Percentiles rank a stretch among this genome's conserved stretches.
phyloP scores from a whole-genome alignment of 2,888 invertebrate genomes.

The Clitarchus hookeri region DNA sequence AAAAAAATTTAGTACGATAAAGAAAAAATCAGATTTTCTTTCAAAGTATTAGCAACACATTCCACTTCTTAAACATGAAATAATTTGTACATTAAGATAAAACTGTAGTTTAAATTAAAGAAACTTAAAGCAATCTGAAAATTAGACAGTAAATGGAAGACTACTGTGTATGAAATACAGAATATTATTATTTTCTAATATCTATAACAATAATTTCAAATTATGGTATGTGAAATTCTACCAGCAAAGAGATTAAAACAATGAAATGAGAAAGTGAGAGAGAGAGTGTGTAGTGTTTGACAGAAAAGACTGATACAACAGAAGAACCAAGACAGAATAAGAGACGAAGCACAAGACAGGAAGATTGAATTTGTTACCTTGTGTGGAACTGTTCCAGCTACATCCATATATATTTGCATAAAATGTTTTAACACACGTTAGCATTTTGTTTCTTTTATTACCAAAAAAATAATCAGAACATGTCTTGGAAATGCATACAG shows the following conservation, averaged over 20 bases:
- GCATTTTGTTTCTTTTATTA: slow-evolving; percentile 33
- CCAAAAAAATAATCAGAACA: slow-evolving; percentile 35
- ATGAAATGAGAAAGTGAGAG: slow-evolving; percentile 26
- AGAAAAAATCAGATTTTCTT: background rate
- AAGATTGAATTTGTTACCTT: slow-evolving; percentile 15
- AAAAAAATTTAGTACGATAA: background rate
- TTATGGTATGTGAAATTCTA: slow-evolving; percentile 18
- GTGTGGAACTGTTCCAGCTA: background rate
- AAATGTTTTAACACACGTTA: slow-evolving; percentile 32
- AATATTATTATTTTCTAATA: background rate
- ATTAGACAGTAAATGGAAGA: slow-evolving; percentile 1
- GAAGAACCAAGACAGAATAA: slow-evolving; percentile 16
- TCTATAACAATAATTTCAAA: slow-evolving; percentile 18
- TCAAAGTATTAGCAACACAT: background rate
- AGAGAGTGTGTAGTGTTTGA: slow-evolving; percentile 11
- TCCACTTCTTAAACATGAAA: slow-evolving; percentile 6
- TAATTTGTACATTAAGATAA: background rate
- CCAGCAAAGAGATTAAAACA: slow-evolving; percentile 1
- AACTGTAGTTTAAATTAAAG: background rate
- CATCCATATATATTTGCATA: slow-evolving; percentile 11
- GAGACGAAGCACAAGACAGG: slow-evolving; percentile 18
- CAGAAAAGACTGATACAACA: slow-evolving; percentile 18
- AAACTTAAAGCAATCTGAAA: background rate
- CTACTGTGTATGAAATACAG: background rate
- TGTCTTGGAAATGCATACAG: slow-evolving; percentile 28